Evolutionary conservation across 2,113 vertebrate genomes (phyloP), one percentile per base, ranked within the genome.

Genomic region (Prietella phreatophila): DNA sequence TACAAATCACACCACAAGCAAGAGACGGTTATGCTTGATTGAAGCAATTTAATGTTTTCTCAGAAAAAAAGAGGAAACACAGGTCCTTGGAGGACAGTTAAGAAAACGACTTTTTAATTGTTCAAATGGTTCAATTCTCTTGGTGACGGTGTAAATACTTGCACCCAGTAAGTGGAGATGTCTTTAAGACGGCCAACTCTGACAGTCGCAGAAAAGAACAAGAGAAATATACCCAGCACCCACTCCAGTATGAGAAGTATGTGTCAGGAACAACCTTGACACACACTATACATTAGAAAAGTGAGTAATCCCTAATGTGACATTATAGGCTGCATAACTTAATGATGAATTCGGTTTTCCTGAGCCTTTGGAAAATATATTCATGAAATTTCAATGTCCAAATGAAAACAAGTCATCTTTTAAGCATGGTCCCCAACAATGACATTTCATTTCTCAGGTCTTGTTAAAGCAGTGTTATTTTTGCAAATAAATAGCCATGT

Each of bases 71-170:
- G 27, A 69, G 69, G 84, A 87, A 84, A 79, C 87, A 92, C 92
- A 95, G 94, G 95, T 98, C 97, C 96, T 97, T 93, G 94, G 97
- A 97, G 97, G 97, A 97, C 97, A 97, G 97, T 98, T 98, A 96
- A 97, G 97, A 96, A 98, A 99, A 99, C 96, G 93, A 95, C 95
- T 98, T 98, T 98, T 98, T 99, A 99, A 98, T 98, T 96, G 95
- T 97, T 95, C 93, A 90, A 95, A 86, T 88, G 96, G 93, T 95
- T 95, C 95, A 93, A 95, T 92, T 96, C 95, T 96, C 92, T 89
- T 96, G 96, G 92, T 96, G 96, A 96, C 94, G 94, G 93, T 95
- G 95, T 96, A 96, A 95, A 96, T 92, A 96, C 93, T 95, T 27
- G 80, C 86, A 93, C 93, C 93, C 92, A 94, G 96, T 96, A 95